A percentile compares a stretch with the other conserved stretches of the same genome.
These are phyloP conservation scores for Drosophila tani DNA, from an alignment of 1,140 invertebrate species.

Conservation along the genomic window DNA sequence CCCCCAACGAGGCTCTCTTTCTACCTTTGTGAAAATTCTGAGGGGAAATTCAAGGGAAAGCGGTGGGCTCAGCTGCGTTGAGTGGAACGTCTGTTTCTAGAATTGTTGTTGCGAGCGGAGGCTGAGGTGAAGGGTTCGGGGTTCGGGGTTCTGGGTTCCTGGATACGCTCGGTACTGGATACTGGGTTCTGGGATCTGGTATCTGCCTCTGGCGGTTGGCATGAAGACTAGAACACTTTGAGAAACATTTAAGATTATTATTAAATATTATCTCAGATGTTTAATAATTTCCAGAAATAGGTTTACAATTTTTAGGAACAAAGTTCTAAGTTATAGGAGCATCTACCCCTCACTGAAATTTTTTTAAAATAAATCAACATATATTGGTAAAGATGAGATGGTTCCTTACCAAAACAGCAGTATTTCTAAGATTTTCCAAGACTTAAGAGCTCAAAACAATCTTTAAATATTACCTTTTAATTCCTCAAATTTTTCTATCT, in stretches of 20 bases:
- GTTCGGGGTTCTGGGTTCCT: not conserved
- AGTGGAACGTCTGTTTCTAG: constrained; percentile 81
- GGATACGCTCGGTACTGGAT: not conserved
- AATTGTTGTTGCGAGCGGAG: constrained; percentile 64
- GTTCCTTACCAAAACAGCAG: too few relatives aligned
- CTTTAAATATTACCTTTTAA: not conserved
- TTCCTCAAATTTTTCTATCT: constrained; percentile 1
- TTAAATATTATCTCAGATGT: too few relatives aligned
- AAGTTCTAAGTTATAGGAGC: too few relatives aligned
- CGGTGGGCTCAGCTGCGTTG: constrained; percentile 69
- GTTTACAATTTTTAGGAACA: too few relatives aligned
- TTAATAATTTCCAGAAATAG: too few relatives aligned
- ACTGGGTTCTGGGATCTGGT: constrained; percentile 19
- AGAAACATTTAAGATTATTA: not conserved
- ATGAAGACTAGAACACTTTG: constrained; percentile 22
- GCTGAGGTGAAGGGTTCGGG: constrained; percentile 12
- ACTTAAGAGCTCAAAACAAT: not conserved
- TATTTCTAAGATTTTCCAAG: too few relatives aligned
- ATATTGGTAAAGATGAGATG: too few relatives aligned
- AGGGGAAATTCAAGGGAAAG: constrained; percentile 15
- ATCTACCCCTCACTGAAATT: too few relatives aligned
- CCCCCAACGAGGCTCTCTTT: constrained; percentile 24
- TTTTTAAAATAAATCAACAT: too few relatives aligned
- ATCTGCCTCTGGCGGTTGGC: constrained; percentile 29
- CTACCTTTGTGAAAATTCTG: constrained; percentile 68